Percentiles rank a stretch among this genome's conserved stretches.
Evolutionary conservation across 2,888 invertebrate species (phyloP).

Genomic region (Dromius quadrimaculatus): DNA sequence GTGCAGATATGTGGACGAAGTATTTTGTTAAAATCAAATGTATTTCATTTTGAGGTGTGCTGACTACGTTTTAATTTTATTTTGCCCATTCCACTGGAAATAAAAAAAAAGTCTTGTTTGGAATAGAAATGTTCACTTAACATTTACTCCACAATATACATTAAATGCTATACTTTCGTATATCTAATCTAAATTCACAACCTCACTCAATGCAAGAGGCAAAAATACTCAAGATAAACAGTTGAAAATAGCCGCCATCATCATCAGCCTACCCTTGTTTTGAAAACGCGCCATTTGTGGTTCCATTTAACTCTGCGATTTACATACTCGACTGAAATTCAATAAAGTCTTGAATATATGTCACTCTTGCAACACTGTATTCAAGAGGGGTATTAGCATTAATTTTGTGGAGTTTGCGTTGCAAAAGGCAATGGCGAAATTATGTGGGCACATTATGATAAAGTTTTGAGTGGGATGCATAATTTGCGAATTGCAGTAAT

Average conservation of each 20-base stretch:
- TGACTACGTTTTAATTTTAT: too few relatives aligned
- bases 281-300: not conserved
- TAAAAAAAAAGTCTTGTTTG: too few relatives aligned
- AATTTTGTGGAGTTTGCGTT: not conserved
- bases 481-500: not conserved
- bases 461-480: not conserved
- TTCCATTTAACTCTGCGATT: constrained; percentile 1
- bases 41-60: too few relatives aligned
- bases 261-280: constrained; percentile 1
- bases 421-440: not conserved
- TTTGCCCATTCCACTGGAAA: too few relatives aligned
- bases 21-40: too few relatives aligned
- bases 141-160: too few relatives aligned
- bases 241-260: constrained; percentile 24
- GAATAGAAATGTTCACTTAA: too few relatives aligned
- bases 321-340: constrained; percentile 6
- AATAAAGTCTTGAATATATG: constrained; percentile 27
- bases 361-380: not conserved
- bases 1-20: too few relatives aligned
- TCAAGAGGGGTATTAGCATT: not conserved
- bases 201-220: too few relatives aligned
- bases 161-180: too few relatives aligned
- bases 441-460: constrained; percentile 16
- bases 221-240: constrained; percentile 3
- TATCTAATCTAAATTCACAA: too few relatives aligned